Evolutionary conservation across 2,113 vertebrate species (phyloP).

Genomic region (Rhegmatorhina hoffmannsi): DNA sequence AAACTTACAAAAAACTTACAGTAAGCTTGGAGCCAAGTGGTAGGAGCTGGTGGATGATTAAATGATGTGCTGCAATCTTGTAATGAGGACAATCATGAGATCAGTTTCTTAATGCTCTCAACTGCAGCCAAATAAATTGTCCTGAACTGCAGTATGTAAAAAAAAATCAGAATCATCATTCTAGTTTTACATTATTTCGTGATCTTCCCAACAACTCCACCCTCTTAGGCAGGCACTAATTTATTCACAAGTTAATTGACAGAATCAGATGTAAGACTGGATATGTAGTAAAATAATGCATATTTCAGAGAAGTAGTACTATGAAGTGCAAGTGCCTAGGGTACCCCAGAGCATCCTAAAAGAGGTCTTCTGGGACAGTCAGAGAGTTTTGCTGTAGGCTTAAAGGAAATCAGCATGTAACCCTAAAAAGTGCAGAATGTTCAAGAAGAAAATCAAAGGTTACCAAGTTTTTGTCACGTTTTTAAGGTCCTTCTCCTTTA

Average conservation of each 20-base stretch:
- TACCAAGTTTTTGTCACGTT: background rate
- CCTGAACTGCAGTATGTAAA: background rate
- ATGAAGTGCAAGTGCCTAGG: background rate
- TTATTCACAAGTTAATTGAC: background rate
- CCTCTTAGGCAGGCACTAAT: background rate
- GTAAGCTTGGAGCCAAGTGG: background rate
- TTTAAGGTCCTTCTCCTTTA: background rate
- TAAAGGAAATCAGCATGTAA: background rate
- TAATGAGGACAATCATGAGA: background rate
- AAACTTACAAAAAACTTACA: background rate
- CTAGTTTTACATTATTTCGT: background rate
- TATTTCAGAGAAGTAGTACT: background rate
- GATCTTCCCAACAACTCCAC: background rate
- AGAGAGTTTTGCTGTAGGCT: background rate
- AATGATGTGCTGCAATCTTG: background rate
- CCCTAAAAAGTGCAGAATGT: background rate
- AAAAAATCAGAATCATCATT: background rate
- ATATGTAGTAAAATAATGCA: background rate
- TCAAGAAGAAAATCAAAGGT: background rate
- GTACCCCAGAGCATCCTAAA: background rate
- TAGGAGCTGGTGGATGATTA: background rate
- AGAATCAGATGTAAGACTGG: background rate
- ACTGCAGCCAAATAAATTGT: background rate
- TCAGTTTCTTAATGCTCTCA: background rate
- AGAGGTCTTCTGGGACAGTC: background rate